Percentiles rank a stretch among this genome's conserved stretches.
Evolutionary conservation across 1,140 invertebrate species (phyloP).

Genomic region (Pseudomyrmex sp.): DNA sequence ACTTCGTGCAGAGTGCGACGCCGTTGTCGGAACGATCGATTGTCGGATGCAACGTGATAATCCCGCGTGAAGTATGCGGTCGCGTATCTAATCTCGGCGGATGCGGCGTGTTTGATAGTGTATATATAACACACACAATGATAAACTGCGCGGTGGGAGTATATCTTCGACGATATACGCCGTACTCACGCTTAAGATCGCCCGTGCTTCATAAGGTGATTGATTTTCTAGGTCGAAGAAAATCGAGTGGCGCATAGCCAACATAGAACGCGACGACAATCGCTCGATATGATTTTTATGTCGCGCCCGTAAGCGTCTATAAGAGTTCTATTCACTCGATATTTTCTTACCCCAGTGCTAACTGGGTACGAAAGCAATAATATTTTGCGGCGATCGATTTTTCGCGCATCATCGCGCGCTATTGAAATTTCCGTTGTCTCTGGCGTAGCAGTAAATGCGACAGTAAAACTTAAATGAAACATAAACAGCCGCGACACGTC

Average conservation of each 20-base stretch:
- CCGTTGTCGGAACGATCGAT: conserved; percentile 56
- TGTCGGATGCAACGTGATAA: conserved; percentile 71
- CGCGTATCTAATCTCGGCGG: conserved; percentile 70
- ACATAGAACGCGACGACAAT: background rate
- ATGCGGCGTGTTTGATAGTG: conserved; percentile 43
- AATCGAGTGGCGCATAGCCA: background rate
- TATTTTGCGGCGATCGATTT: conserved; percentile 1
- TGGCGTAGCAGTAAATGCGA: conserved; percentile 34
- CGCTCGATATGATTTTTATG: background rate
- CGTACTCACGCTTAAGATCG: conserved; percentile 32
- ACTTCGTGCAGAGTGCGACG: conserved; percentile 6
- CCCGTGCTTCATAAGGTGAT: conserved; percentile 7
- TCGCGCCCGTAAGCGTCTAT: too few relatives aligned
- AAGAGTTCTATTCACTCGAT: too few relatives aligned
- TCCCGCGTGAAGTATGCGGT: conserved; percentile 54
- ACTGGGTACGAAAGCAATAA: too few relatives aligned
- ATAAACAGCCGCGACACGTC: conserved; percentile 37
- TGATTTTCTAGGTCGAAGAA: conserved; percentile 34
- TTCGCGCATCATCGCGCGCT: conserved; percentile 25
- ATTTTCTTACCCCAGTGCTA: too few relatives aligned
- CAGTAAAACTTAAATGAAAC: conserved; percentile 59
- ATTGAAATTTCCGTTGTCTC: conserved; percentile 45
- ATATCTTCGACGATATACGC: conserved; percentile 10
- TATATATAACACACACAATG: conserved; percentile 37
- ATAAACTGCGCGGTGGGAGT: conserved; percentile 58